Evolutionary conservation across 2,797 vertebrate species (phyloP), one percentile per base, ranked within the genome.

Genomic region (Buphagus erythrorhynchus): DNA sequence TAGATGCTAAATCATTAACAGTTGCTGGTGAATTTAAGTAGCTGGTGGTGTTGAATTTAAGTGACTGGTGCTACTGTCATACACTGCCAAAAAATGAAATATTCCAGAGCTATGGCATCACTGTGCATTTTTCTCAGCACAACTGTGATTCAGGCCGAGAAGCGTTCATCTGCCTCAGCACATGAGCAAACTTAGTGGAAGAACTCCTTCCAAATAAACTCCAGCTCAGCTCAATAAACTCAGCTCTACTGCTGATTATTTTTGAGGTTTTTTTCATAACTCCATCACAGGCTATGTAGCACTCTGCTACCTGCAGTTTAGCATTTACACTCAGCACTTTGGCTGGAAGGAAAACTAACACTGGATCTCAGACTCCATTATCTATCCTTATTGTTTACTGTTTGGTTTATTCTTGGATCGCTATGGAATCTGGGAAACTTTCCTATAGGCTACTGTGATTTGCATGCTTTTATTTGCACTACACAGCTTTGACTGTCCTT

Each of bases 1-100:
- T 45, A 74, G 78, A 58, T 55, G 51, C 76, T 94, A 83, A 92
- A 83, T 86, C 82, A 84, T 80, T 93, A 95, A 72, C 51, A 38
- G 62, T 80, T 58, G 19, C 75, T 78, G 75, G 42, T 91, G 89
- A 88, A 93, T 93, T 80, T 88, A 95, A 96, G 72, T 95, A 88
- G 86, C 67, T 87, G 71, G 10, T 87, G 61, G 68, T 87, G 57
- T 42, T 85, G 92, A 88, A 92, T 95, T 92, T 74, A 95, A 91
- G 92, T 62, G 69, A 72, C 58, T 96, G 16, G n/a, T 81, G 54
- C 46, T 58, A 33, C 61, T 38, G 65, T 80, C 69, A 19, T 66
- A 61, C 12, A 1, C 31, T 46, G 40, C 45, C n/a, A 83, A 77
- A 43, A 51, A 89, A 78, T 52, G 31, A 92, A 85, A 75, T 77